Conservation (phyloP, 2,888 invertebrate species). For the Ceraclea dissimilis region DNA sequence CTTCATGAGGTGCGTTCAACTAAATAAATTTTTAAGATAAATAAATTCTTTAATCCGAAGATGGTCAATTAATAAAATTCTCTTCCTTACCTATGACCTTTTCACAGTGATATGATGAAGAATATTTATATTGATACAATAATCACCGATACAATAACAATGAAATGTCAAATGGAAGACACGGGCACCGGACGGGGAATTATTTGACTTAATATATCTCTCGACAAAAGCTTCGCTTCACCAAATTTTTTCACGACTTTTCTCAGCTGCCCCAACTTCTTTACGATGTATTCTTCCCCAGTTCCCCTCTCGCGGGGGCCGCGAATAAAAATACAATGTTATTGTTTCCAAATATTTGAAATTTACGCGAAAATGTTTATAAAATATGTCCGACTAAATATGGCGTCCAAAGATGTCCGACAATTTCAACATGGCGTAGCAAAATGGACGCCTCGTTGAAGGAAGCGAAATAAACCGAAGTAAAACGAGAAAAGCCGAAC, state of each 20-base stretch:
- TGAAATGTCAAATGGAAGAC: slow-evolving; percentile 46
- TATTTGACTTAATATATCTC: slow-evolving; percentile 51
- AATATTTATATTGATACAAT: too few species aligned
- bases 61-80: too few species aligned
- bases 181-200: slow-evolving; percentile 34
- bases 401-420: slow-evolving; percentile 64
- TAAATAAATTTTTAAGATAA: not conserved
- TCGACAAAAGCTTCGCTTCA: slow-evolving; percentile 47
- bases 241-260: slow-evolving; percentile 42
- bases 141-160: slow-evolving; percentile 40
- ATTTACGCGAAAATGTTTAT: slow-evolving; percentile 60
- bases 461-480: slow-evolving; percentile 30
- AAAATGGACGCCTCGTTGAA: slow-evolving; percentile 46
- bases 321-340: slow-evolving; percentile 47
- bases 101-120: too few species aligned
- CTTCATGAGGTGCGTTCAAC: not conserved
- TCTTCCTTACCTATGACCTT: too few species aligned
- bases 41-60: too few species aligned
- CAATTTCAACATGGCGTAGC: slow-evolving; percentile 53
- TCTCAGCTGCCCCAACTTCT: slow-evolving; percentile 39
- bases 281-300: slow-evolving; percentile 13
- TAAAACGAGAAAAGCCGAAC: slow-evolving; percentile 13
- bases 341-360: slow-evolving; percentile 49
- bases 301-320: slow-evolving; percentile 29
- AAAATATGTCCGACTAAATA: slow-evolving; percentile 70